Evolutionary conservation across 2,797 vertebrate genomes (phyloP).

Genomic region (Peromyscus aztecus): DNA sequence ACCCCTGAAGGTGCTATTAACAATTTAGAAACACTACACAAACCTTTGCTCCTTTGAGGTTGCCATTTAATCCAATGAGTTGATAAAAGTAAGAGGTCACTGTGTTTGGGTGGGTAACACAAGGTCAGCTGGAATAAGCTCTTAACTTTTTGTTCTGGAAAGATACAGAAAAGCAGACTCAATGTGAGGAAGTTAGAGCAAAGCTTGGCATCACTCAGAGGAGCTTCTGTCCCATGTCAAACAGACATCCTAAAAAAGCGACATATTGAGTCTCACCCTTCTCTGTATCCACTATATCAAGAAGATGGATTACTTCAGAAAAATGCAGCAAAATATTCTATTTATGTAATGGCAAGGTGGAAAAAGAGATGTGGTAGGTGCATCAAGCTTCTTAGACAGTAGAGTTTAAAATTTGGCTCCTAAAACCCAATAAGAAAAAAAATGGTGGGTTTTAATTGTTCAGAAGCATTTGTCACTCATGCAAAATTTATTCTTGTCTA

Average conservation of each 20-base stretch:
- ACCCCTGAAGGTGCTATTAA: not conserved
- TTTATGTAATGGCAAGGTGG: not conserved
- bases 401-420: conserved; percentile 33
- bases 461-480: not conserved
- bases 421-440: conserved; percentile 45
- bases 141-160: conserved; percentile 19
- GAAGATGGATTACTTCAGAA: conserved; percentile 34
- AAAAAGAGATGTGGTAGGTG: not conserved
- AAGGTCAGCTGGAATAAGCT: not conserved
- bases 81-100: not conserved
- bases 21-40: not conserved
- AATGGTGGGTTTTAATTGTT: conserved; percentile 2
- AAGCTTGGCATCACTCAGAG: not conserved
- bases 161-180: not conserved
- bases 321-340: conserved; percentile 23
- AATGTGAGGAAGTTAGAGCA: not conserved
- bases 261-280: not conserved
- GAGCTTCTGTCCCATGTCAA: not conserved
- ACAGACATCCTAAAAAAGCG: not conserved
- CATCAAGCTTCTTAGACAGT: not conserved
- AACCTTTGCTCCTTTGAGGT: not conserved
- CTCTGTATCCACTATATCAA: not conserved
- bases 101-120: not conserved
- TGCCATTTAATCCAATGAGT: not conserved
- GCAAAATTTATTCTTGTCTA: not conserved